phyloP scores from a whole-genome alignment of 2,797 vertebrate species.

The Protonibea diacanthus region DNA sequence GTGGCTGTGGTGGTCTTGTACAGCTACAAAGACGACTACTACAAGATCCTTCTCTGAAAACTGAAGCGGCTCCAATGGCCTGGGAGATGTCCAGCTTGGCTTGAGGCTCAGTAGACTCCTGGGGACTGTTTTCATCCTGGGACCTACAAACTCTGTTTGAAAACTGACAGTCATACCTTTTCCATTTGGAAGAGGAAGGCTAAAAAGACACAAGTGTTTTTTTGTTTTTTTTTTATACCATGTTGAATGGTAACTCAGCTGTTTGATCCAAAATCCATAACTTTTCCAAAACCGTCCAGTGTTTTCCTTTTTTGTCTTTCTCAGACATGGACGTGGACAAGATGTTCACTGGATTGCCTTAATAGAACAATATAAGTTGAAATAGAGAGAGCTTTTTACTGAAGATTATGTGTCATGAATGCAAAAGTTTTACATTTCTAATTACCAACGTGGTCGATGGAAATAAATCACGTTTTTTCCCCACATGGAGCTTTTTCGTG shows the following conservation, averaged over 20 bases:
- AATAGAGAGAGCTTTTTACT: conserved; percentile 58
- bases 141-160: conserved; percentile 23
- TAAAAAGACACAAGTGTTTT: conserved; percentile 32
- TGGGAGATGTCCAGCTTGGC: not conserved
- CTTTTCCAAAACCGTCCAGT: conserved; percentile 37
- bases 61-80: conserved; percentile 2
- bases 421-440: conserved; percentile 54
- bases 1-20: conserved; percentile 93
- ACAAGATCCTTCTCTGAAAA: conserved; percentile 93
- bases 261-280: conserved; percentile 14
- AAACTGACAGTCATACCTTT: conserved; percentile 21
- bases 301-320: conserved; percentile 27
- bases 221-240: conserved; percentile 5
- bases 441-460: conserved; percentile 13
- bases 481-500: conserved; percentile 29
- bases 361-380: conserved; percentile 38
- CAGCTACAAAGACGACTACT: conserved; percentile 96
- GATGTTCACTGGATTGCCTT: conserved; percentile 65
- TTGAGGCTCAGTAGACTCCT: conserved; percentile 9
- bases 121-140: conserved; percentile 16
- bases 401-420: conserved; percentile 32
- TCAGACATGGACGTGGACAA: conserved; percentile 4
- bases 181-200: conserved; percentile 29
- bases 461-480: conserved; percentile 68
- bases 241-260: conserved; percentile 33